phyloP scores from a whole-genome alignment of 2,797 vertebrate genomes.

The Cyprinodon diabolis region DNA sequence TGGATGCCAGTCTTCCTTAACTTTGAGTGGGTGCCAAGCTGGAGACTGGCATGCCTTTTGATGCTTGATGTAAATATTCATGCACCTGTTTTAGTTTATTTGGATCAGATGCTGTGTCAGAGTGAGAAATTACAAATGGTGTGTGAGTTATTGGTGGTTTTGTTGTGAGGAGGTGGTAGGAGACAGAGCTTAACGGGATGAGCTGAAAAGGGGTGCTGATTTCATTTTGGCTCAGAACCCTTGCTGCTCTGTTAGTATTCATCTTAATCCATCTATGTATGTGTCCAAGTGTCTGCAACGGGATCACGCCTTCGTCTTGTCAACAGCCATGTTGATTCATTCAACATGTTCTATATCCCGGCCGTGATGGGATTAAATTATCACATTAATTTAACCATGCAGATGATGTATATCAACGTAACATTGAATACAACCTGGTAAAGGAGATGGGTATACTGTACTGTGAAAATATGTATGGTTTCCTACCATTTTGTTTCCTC shows the following conservation, averaged over 20 bases:
- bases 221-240: constrained; percentile 48
- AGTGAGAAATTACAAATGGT: constrained; percentile 57
- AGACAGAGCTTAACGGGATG: constrained; percentile 61
- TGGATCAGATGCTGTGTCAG: constrained; percentile 64
- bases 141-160: constrained; percentile 61
- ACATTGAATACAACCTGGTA: constrained; percentile 37
- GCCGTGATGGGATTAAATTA: constrained; percentile 69
- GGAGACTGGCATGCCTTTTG: constrained; percentile 54
- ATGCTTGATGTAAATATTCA: constrained; percentile 73
- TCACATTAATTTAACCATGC: constrained; percentile 52
- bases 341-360: constrained; percentile 45
- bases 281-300: constrained; percentile 8
- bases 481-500: constrained; percentile 21
- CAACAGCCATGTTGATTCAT: constrained; percentile 56
- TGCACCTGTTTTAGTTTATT: constrained; percentile 69
- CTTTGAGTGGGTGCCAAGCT: constrained; percentile 43
- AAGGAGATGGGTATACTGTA: neutral
- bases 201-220: constrained; percentile 19
- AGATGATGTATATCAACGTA: constrained; percentile 31
- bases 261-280: constrained; percentile 22
- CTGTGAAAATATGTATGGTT: constrained; percentile 20
- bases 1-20: constrained; percentile 47
- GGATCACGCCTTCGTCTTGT: constrained; percentile 50
- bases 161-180: constrained; percentile 57
- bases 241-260: constrained; percentile 42